Conservation (phyloP, 2,113 vertebrate genomes). For the Paraplagusia blochii region DNA sequence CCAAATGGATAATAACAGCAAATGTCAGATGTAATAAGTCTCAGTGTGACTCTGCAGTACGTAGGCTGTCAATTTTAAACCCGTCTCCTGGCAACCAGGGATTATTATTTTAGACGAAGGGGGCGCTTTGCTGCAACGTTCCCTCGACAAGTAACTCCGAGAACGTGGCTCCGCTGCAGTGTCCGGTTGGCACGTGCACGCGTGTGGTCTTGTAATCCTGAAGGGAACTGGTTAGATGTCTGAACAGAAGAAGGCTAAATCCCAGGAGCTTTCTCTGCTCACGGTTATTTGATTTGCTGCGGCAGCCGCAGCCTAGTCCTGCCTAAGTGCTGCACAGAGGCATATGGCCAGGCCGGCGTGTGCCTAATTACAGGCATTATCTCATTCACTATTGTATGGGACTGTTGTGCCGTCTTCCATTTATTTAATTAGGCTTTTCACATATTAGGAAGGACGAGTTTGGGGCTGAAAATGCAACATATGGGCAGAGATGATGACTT, state of each 20-base stretch:
- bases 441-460: conserved; percentile 92
- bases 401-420: conserved; percentile 92
- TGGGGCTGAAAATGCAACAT: conserved; percentile 82
- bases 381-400: conserved; percentile 87
- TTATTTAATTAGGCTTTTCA: conserved; percentile 98
- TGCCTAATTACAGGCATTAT: conserved; percentile 93
- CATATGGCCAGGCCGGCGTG: conserved; percentile 81
- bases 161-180: background rate
- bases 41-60: conserved; percentile 44
- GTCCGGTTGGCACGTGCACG: background rate
- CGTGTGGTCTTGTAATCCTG: background rate
- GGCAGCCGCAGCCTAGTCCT: conserved; percentile 51
- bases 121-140: conserved; percentile 26
- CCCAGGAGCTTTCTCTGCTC: conserved; percentile 52
- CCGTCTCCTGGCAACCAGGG: conserved; percentile 59
- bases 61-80: conserved; percentile 43
- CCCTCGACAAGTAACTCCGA: conserved; percentile 24
- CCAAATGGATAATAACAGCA: conserved; percentile 31
- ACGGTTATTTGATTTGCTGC: conserved; percentile 72
- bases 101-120: conserved; percentile 47
- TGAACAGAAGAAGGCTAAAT: conserved; percentile 28
- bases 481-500: conserved; percentile 43
- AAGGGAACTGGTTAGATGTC: conserved; percentile 24
- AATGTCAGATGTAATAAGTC: conserved; percentile 64
- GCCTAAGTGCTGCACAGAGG: conserved; percentile 70